Evolutionary conservation across 2,888 invertebrate genomes (phyloP).

Genomic region (Chydorus sphaericus): DNA sequence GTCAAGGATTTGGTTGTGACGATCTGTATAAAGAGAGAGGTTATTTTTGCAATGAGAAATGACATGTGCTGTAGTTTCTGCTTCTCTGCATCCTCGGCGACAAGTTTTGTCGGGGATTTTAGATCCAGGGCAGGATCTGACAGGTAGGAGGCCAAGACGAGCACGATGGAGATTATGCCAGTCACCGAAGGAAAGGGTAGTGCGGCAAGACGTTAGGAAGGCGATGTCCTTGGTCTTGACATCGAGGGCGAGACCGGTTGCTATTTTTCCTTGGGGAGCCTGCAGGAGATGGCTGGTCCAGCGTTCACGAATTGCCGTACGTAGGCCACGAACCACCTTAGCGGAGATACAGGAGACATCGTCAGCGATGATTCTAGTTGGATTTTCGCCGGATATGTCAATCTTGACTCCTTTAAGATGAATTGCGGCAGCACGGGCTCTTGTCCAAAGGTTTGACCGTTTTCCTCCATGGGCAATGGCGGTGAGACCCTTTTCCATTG

Average conservation of each 20-base stretch:
- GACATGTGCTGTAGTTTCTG: background rate
- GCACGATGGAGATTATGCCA: background rate
- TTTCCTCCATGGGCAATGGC: background rate
- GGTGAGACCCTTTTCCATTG: background rate
- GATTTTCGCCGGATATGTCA: background rate
- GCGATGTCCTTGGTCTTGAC: background rate
- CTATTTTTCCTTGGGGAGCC: background rate
- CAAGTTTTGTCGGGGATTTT: background rate
- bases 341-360: background rate
- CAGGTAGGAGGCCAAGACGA: background rate
- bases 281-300: background rate
- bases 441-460: background rate
- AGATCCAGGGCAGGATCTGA: background rate
- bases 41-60: background rate
- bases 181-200: background rate
- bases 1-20: background rate
- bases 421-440: background rate
- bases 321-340: background rate
- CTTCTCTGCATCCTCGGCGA: background rate
- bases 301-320: background rate
- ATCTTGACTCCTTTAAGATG: background rate
- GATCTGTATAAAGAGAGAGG: background rate
- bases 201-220: background rate
- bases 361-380: background rate
- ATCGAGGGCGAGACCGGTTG: background rate